Evolutionary conservation across 2,888 invertebrate genomes (phyloP).

Genomic region (Cepaea hortensis): DNA sequence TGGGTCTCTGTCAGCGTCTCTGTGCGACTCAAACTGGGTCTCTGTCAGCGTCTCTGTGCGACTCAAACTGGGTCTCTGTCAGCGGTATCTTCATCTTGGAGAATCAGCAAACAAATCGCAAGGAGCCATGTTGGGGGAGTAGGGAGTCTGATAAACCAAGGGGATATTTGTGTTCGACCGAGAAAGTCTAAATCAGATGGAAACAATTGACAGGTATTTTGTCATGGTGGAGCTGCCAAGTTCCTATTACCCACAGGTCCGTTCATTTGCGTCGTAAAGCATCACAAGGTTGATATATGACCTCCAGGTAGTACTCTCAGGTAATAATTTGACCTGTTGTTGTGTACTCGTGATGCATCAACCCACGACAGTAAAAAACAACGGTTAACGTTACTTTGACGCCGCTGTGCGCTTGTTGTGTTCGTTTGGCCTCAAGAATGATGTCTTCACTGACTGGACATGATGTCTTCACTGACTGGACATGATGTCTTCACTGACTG

Average conservation of each 20-base stretch:
- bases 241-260: not conserved
- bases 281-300: not conserved
- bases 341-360: not conserved
- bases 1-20: no score
- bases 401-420: not conserved
- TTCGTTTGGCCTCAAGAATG: not conserved
- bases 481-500: not conserved
- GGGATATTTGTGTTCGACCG: not conserved
- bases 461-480: not conserved
- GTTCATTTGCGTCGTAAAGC: not conserved
- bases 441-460: not conserved
- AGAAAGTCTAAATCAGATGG: not conserved
- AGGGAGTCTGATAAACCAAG: no score
- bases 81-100: no score
- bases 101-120: no score
- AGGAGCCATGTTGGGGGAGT: no score
- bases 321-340: not conserved
- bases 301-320: not conserved
- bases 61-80: no score
- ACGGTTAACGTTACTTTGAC: not conserved
- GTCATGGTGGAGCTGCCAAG: no score
- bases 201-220: not conserved
- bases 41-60: no score
- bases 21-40: no score
- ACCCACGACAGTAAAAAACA: not conserved